Conservation (phyloP, 1,140 invertebrate species). For the Listronotus bonariensis region DNA sequence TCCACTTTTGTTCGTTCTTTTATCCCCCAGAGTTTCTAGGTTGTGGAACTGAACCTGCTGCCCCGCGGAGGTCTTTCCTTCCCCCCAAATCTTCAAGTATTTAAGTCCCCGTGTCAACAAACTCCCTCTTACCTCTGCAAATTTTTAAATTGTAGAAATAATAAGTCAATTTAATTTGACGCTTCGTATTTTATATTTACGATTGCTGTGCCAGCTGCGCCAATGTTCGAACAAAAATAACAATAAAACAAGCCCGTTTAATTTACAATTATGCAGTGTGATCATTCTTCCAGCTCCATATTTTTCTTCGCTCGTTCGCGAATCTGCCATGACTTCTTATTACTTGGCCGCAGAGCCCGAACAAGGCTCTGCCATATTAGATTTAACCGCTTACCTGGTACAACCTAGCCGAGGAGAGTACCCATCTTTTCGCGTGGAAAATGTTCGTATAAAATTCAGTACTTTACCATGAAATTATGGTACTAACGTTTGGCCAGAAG, state of each 20-base stretch:
- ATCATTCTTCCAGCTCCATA: conserved; percentile 35
- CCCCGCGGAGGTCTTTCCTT: too few relatives aligned
- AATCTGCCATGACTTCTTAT: conserved; percentile 33
- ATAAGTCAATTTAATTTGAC: too few relatives aligned
- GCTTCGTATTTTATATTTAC: too few relatives aligned
- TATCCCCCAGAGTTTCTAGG: too few relatives aligned
- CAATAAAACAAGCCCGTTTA: conserved; percentile 25
- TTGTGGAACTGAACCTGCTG: too few relatives aligned
- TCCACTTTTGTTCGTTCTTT: too few relatives aligned
- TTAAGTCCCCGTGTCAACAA: too few relatives aligned
- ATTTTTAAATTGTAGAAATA: too few relatives aligned
- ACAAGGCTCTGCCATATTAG: conserved; percentile 32
- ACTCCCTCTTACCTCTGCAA: too few relatives aligned
- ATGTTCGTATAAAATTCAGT: conserved; percentile 21
- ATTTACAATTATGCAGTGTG: conserved; percentile 30
- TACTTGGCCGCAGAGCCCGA: conserved; percentile 22
- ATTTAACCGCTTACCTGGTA: conserved; percentile 28
- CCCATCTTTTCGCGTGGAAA: conserved; percentile 12
- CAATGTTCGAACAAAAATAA: background rate
- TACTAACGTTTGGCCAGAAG: conserved; percentile 20
- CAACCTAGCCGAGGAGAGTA: background rate
- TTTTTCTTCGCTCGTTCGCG: conserved; percentile 26
- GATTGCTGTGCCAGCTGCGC: too few relatives aligned
- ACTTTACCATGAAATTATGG: conserved; percentile 27
- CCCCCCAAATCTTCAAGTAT: too few relatives aligned